These are phyloP conservation scores for Drosophila simulans DNA, from an alignment of 1,140 invertebrate genomes.

Conservation along the genomic window DNA sequence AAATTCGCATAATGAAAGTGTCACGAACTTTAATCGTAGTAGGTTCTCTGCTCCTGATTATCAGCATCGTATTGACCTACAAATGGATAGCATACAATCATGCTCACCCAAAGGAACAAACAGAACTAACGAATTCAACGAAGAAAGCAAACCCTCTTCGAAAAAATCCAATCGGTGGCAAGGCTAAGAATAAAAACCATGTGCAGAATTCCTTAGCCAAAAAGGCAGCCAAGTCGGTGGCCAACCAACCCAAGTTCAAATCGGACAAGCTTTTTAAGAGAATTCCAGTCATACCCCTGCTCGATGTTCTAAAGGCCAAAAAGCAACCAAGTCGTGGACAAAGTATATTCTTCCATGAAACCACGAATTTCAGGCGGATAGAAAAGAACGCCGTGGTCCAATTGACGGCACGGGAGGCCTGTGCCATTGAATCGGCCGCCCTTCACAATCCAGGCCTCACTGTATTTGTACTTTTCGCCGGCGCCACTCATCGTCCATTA, in stretches of 20 bases:
- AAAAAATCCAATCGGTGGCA: background rate
- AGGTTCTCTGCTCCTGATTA: conserved; percentile 25
- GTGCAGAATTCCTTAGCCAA: background rate
- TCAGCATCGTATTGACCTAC: conserved; percentile 20
- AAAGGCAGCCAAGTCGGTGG: background rate
- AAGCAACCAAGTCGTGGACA: conserved; percentile 78
- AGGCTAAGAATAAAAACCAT: background rate
- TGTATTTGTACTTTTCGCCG: conserved; percentile 86
- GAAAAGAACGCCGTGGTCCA: conserved; percentile 14
- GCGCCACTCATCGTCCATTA: conserved; percentile 76
- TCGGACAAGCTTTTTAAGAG: background rate
- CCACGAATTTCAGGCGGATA: conserved; percentile 59
- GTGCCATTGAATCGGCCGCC: conserved; percentile 89
- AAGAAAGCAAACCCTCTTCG: background rate
- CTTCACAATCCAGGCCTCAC: conserved; percentile 86
- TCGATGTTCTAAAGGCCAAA: conserved; percentile 50
- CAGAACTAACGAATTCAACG: background rate
- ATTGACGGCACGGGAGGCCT: conserved; percentile 87
- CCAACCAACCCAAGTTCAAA: background rate
- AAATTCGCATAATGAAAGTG: conserved; percentile 1
- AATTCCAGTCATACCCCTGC: conserved; percentile 2
- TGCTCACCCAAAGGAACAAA: background rate
- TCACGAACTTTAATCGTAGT: conserved; percentile 27
- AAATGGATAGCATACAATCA: conserved; percentile 2
- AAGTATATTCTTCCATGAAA: conserved; percentile 87